Base-by-base conservation (phyloP, 2,797 vertebrate genomes). In the Luscinia megarhynchos region DNA sequence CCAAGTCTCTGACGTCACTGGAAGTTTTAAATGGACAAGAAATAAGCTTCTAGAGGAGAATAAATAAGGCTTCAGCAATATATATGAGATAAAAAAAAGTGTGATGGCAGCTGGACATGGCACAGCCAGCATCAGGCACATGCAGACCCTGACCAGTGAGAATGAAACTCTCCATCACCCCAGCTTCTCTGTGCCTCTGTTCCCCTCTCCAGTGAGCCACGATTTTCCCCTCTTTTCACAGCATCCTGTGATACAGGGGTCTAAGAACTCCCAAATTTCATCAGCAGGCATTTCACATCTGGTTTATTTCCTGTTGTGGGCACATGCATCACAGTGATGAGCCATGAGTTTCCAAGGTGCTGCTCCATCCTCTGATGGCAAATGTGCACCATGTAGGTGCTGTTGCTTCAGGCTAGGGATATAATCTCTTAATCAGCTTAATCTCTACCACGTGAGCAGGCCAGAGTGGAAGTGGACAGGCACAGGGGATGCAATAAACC, bases 341-440 rank as follows among this genome's bases (percentile, higher is more conserved):
- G n/a, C 45, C 50, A 5, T 3, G 6, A 77, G 8, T 41, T 82
- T 53, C 77, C 63, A 38, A 67, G 63, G 16, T 20, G 27, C 64
- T 53, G 21, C 46, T 76, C 53, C 50, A 26, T 14, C 43, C 58
- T 77, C 45, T 30, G 48, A 30, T 23, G 45, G 77, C 24, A 85
- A 32, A 63, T 0, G 0, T 22, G 17, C 45, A 40, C 38, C 2
- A 0, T 10, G 29, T 17, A 76, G 63, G 57, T 80, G 43, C 36
- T 68, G 36, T 32, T 69, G 36, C 66, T 62, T 29, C 43, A 75
- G 43, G 57, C 85, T n/a, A 46, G 59, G 3, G 68, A 50, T 7
- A 18, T 0, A 59, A 34, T 46, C 46, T 23, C 46, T 46, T 46
- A 23, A 34, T 18, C 4, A 3, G 61, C 24, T 81, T 77, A 24